phyloP scores from a whole-genome alignment of 2,888 invertebrate species.

The Teleiodes luculella region DNA sequence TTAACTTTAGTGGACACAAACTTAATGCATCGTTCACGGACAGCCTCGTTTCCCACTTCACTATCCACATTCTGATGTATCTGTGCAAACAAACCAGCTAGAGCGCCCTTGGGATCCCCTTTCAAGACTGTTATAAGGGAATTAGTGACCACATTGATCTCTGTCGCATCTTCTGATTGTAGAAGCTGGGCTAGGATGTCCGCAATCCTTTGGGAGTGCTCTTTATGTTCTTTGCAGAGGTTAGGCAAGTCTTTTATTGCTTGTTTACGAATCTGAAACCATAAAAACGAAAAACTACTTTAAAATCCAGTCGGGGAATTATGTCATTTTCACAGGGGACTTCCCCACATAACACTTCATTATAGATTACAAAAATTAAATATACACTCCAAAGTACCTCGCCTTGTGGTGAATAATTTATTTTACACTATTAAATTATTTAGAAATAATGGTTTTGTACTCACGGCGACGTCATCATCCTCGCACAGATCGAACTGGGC shows the following conservation, averaged over 20 bases:
- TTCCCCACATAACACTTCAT: too few relatives aligned
- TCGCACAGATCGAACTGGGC: constrained; percentile 96
- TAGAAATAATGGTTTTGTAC: constrained; percentile 50
- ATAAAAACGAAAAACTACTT: too few relatives aligned
- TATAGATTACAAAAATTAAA: too few relatives aligned
- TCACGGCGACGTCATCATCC: constrained; percentile 94
- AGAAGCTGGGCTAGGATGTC: constrained; percentile 95
- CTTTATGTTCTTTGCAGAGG: constrained; percentile 90
- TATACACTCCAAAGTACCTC: not conserved
- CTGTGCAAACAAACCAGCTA: constrained; percentile 77
- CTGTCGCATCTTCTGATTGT: constrained; percentile 90
- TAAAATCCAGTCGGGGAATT: too few relatives aligned
- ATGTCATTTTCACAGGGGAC: too few relatives aligned
- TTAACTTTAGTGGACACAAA: constrained; percentile 92
- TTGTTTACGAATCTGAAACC: constrained; percentile 91
- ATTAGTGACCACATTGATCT: constrained; percentile 90
- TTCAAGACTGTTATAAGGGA: constrained; percentile 89
- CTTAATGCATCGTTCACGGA: constrained; percentile 91
- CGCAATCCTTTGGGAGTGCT: constrained; percentile 90
- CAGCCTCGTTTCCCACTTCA: constrained; percentile 81
- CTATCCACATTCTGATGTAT: constrained; percentile 71
- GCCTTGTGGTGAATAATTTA: too few relatives aligned
- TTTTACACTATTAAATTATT: too few relatives aligned
- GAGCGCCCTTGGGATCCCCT: constrained; percentile 82
- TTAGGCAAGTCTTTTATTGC: constrained; percentile 94